Conservation (phyloP, 2,113 vertebrate species). For the Anhinga rufa region DNA sequence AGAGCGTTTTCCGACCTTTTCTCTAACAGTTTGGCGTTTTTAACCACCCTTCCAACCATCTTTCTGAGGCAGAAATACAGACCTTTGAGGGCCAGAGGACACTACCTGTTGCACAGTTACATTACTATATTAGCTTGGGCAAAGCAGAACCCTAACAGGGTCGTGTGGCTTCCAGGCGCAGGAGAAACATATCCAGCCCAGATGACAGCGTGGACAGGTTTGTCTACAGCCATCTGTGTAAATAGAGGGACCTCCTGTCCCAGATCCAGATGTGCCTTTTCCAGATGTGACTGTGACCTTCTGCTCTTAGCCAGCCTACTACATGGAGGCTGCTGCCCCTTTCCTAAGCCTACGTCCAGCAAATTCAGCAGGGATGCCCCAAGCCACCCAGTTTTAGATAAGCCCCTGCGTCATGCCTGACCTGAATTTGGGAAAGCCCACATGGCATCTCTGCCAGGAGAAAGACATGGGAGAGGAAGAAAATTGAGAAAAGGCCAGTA, state of each 20-base stretch:
- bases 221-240: neutral
- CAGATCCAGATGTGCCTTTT: neutral
- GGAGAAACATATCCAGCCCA: neutral
- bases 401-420: neutral
- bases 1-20: neutral
- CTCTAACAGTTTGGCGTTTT: neutral
- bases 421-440: neutral
- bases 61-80: neutral
- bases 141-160: neutral
- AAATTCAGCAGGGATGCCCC: neutral
- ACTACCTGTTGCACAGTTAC: neutral
- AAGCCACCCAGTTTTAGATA: neutral
- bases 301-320: neutral
- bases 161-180: neutral
- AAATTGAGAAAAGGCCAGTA: neutral
- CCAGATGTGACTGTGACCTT: conserved; percentile 22
- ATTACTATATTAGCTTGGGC: neutral
- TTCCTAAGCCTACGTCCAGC: neutral
- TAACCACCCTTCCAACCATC: neutral
- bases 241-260: neutral
- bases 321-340: neutral
- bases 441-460: neutral
- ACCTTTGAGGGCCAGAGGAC: neutral
- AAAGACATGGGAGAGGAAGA: fast-evolving
- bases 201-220: neutral